These are phyloP conservation scores for Lasioglossum figueresi DNA, from an alignment of 2,888 invertebrate genomes.

Conservation along the genomic window DNA sequence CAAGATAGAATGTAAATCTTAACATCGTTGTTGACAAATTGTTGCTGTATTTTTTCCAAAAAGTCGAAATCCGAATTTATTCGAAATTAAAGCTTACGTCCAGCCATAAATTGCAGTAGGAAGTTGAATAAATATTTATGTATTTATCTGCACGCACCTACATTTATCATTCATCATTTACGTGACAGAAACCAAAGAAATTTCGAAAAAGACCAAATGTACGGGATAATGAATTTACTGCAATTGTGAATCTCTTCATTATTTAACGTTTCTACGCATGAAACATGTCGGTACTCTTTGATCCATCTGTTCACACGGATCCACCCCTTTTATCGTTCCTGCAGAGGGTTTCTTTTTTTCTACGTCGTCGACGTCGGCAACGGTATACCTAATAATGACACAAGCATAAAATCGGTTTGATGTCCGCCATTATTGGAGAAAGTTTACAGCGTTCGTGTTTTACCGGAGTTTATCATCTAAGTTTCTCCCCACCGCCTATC, in stretches of 20 bases:
- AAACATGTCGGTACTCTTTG: neutral
- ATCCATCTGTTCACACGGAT: neutral
- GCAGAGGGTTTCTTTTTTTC: constrained; percentile 38
- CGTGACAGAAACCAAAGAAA: neutral
- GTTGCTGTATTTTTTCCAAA: neutral
- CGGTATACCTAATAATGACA: constrained; percentile 72
- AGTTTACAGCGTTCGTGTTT: constrained; percentile 78
- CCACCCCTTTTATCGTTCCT: neutral
- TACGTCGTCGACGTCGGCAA: constrained; percentile 48
- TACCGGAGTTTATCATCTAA: constrained; percentile 78
- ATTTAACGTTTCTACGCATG: no score
- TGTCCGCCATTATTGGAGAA: constrained; percentile 80
- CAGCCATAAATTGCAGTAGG: neutral
- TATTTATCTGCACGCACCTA: neutral
- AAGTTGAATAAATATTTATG: neutral
- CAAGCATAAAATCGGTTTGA: constrained; percentile 76
- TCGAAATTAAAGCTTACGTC: neutral
- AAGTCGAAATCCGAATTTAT: neutral
- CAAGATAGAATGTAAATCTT: neutral
- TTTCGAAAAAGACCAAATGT: neutral
- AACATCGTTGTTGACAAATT: neutral
- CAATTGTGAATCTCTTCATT: no score
- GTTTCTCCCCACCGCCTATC: constrained; percentile 49
- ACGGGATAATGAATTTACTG: neutral
- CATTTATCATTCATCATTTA: neutral